A percentile compares a stretch with the other conserved stretches of the same genome.
Evolutionary conservation across 2,888 invertebrate genomes (phyloP).

Genomic region (Polymixis flavicincta): DNA sequence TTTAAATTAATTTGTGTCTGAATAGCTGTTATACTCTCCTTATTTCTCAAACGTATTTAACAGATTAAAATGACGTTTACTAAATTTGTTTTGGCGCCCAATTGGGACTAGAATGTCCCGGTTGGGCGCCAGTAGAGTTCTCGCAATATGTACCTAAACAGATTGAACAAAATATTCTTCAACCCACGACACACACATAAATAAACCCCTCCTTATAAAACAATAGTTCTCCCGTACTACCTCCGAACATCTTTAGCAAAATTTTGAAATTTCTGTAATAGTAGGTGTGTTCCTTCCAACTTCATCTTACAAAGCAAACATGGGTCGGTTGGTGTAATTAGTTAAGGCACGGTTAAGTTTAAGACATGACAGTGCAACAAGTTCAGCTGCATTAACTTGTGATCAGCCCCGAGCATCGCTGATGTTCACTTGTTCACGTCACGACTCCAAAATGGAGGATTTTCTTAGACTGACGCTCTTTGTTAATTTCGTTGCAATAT

Average conservation of each 20-base stretch:
- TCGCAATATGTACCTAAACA: neutral
- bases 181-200: neutral
- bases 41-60: neutral
- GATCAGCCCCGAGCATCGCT: constrained; percentile 75
- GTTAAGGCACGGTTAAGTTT: constrained; percentile 74
- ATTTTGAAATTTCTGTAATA: constrained; percentile 32
- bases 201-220: constrained; percentile 7
- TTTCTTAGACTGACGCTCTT: constrained; percentile 45
- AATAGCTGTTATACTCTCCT: neutral
- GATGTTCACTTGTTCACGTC: constrained; percentile 57
- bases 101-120: neutral
- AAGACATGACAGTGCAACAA: constrained; percentile 77
- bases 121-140: constrained; percentile 20
- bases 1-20: neutral
- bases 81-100: constrained; percentile 16
- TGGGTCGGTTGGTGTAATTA: constrained; percentile 75
- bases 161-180: neutral
- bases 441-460: constrained; percentile 39
- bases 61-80: neutral
- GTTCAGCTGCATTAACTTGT: constrained; percentile 77
- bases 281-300: constrained; percentile 28
- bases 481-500: constrained; percentile 31
- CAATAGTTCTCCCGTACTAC: neutral
- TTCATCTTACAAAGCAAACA: constrained; percentile 72
- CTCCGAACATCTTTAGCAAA: constrained; percentile 40